Base-by-base conservation (phyloP, 2,113 vertebrate species). In the Equus quagga region DNA sequence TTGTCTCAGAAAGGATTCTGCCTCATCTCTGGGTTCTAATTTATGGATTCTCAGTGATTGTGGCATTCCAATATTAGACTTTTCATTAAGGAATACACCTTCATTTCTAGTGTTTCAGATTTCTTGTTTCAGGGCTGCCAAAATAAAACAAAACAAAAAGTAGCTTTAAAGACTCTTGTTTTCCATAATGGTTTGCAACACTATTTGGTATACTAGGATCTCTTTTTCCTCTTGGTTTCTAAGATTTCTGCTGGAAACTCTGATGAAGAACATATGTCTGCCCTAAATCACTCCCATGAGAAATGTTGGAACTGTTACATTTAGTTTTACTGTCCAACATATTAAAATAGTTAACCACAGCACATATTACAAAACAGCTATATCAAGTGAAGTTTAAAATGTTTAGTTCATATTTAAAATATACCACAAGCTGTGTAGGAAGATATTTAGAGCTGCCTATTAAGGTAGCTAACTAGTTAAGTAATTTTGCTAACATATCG, bases 181-280 rank as follows among this genome's bases (percentile, higher is more conserved):
- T 98, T 98, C 93, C 82, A 92, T 96, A 94, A 92, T 96, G 82
- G 91, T 91, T 97, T 98, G 78, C 51, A 95, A 73, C 19, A 81
- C 69, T 89, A 93, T 88, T 98, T 97, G 70, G 91, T 97, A 97
- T 97, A 94, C 97, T 96, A 93, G 64, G n/a, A 49, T 56, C 79
- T 95, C 96, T 92, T 98, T 98, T 94, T 82, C 76, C 82, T 94
- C 98, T 97, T 95, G 93, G 96, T 98, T 98, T 98, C 98, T 96
- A 97, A 97, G 93, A 92, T 98, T 97, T 98, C 97, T 98, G 95
- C 90, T 98, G 86, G 97, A 98, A 98, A 98, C 73, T 70, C 69
- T 98, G 96, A 99, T 98, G 97, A 98, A 98, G 94, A 99, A 98
- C 98, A 98, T 89, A 98, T 98, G 98, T 98, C 93, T 98, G 95